A percentile compares a stretch with the other conserved stretches of the same genome.
These are phyloP conservation scores for Saccopteryx bilineata DNA, from an alignment of 2,113 vertebrate genomes.

Conservation along the genomic window DNA sequence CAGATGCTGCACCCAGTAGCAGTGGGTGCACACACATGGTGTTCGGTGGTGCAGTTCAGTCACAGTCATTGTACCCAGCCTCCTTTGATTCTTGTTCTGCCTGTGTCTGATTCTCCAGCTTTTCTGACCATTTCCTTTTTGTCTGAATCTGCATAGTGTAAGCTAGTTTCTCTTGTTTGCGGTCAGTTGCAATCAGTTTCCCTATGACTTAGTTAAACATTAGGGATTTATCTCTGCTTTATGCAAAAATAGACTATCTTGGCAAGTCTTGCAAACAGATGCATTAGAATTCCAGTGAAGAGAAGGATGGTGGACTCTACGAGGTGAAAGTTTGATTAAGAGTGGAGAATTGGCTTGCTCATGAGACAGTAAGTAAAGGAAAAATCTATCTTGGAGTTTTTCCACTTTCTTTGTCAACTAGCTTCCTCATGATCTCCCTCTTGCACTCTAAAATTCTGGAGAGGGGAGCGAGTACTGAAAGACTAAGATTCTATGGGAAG, in stretches of 20 bases:
- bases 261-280: neutral
- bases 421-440: neutral
- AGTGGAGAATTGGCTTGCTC: neutral
- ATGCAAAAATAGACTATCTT: neutral
- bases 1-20: neutral
- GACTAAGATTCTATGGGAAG: neutral
- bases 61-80: accelerated
- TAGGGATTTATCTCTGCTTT: neutral
- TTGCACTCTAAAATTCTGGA: neutral
- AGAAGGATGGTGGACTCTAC: neutral
- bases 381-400: neutral
- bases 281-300: neutral
- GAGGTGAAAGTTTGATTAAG: neutral
- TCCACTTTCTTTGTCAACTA: neutral
- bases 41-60: neutral
- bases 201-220: neutral
- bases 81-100: neutral
- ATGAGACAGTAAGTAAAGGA: neutral
- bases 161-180: constrained; percentile 17
- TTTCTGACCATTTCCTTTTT: neutral
- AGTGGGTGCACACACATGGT: neutral
- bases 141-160: neutral
- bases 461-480: neutral
- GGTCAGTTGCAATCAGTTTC: neutral
- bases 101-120: neutral